Evolutionary conservation across 2,113 vertebrate species (phyloP), one percentile per base, ranked within the genome.

Genomic region (Ptilorrhoa leucosticta): DNA sequence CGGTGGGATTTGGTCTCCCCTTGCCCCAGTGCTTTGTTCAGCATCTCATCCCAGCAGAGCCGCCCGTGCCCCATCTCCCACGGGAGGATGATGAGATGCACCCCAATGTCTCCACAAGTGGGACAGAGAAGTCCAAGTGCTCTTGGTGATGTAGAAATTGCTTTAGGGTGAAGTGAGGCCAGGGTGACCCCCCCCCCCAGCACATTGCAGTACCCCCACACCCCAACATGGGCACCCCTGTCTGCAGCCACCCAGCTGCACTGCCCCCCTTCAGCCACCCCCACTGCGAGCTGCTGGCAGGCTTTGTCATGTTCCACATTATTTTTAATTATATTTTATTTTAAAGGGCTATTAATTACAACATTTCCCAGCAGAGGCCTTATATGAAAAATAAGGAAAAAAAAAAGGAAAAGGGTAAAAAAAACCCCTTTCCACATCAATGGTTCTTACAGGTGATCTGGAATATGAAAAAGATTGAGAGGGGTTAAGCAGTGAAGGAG

Each of bases 311-410:
- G 70, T 50, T 92, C 83, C 79, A 69, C 60, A 35, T 91, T 72
- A 77, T 78, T 85, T 95, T 87, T 75, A 95, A 97, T 95, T 92
- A 72, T 94, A 84, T 92, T 95, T 96, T 88, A 71, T 82, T 96
- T 75, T 94, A 95, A 94, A 96, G 58, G 69, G 88, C 23, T 80
- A 77, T 93, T 96, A 95, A 95, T 96, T 97, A 94, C 35, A 83
- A 96, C 75, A 94, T 92, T 95, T 93, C 68, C 75, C 81, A 93
- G 60, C 50, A 95, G 86, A 72, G 61, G 11, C 61, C 40, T 88
- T 69, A 26, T 19, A 28, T 80, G 73, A 44, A 78, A 68, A 78
- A 71, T 75, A 73, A n/a, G n/a, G n/a, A 48, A 50, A 58, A 35
- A 3, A 16, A 19, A 2, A 45, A n/a, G 3, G 1, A 40, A 85